phyloP scores from a whole-genome alignment of 1,140 invertebrate species.

The Drosophila erecta region DNA sequence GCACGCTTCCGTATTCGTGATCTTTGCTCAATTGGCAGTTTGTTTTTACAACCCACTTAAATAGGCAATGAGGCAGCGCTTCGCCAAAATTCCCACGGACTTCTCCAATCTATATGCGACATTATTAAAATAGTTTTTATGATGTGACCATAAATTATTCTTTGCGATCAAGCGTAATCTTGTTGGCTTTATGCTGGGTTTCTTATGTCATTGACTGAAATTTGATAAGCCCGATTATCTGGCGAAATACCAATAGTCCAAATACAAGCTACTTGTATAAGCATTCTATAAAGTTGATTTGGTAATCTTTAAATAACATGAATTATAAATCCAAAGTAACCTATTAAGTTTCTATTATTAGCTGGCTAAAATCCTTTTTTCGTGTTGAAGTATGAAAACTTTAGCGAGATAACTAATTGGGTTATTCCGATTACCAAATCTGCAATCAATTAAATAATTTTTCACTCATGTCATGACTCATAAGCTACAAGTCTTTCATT shows the following conservation, averaged over 20 bases:
- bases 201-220: conserved; percentile 13
- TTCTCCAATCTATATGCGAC: conserved; percentile 51
- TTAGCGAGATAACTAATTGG: conserved; percentile 6
- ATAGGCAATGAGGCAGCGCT: conserved; percentile 18
- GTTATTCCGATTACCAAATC: background rate
- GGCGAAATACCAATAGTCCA: conserved; percentile 8
- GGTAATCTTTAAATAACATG: conserved; percentile 1
- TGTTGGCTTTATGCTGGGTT: conserved; percentile 1
- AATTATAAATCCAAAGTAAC: background rate
- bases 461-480: no score
- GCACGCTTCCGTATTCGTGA: conserved; percentile 32
- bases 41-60: conserved; percentile 50
- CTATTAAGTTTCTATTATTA: background rate
- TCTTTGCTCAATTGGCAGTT: conserved; percentile 47
- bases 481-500: background rate
- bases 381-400: background rate
- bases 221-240: conserved; percentile 13
- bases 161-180: conserved; percentile 20
- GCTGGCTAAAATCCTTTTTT: background rate
- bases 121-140: conserved; percentile 52
- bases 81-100: conserved; percentile 47
- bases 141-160: conserved; percentile 30
- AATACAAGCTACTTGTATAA: conserved; percentile 9
- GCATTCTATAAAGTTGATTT: background rate
- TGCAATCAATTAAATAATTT: no score